Evolutionary conservation across 35 echinoderm and acorn worm species (phyloP).

Genomic region (Ptychodera flava): DNA sequence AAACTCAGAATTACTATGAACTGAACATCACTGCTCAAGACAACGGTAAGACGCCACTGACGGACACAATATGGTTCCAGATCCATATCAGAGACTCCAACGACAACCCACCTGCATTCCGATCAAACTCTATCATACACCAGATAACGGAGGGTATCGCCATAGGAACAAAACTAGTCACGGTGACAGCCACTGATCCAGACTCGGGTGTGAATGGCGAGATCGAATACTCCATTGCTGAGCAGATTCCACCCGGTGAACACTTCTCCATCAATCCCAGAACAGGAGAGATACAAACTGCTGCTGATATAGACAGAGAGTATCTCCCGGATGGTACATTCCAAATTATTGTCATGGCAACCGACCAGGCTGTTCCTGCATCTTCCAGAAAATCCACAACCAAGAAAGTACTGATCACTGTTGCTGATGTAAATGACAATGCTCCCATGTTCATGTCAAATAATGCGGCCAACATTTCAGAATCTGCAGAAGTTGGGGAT

Average conservation of each 20-base stretch:
- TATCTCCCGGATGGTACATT: slow-evolving; percentile 44
- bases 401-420: slow-evolving; percentile 62
- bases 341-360: slow-evolving; percentile 57
- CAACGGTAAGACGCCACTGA: slow-evolving; percentile 42
- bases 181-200: slow-evolving; percentile 67
- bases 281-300: slow-evolving; percentile 48
- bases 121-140: slow-evolving; percentile 42
- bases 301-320: slow-evolving; percentile 64
- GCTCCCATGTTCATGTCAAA: slow-evolving; percentile 73
- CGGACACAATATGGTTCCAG: slow-evolving; percentile 22
- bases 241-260: slow-evolving; percentile 54
- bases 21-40: slow-evolving; percentile 83
- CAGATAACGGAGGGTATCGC: slow-evolving; percentile 55
- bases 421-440: slow-evolving; percentile 87
- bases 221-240: slow-evolving; percentile 58
- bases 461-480: slow-evolving; percentile 47
- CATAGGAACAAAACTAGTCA: slow-evolving; percentile 37
- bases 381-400: slow-evolving; percentile 64
- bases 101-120: slow-evolving; percentile 83
- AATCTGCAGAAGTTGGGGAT: slow-evolving; percentile 20
- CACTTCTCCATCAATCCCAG: slow-evolving; percentile 54
- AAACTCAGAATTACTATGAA: slow-evolving; percentile 55
- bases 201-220: slow-evolving; percentile 91
- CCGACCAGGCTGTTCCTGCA: slow-evolving; percentile 73
- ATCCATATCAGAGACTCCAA: slow-evolving; percentile 82